Base-by-base conservation (phyloP, 2,888 invertebrate species). In the Pseudococcus viburni region DNA sequence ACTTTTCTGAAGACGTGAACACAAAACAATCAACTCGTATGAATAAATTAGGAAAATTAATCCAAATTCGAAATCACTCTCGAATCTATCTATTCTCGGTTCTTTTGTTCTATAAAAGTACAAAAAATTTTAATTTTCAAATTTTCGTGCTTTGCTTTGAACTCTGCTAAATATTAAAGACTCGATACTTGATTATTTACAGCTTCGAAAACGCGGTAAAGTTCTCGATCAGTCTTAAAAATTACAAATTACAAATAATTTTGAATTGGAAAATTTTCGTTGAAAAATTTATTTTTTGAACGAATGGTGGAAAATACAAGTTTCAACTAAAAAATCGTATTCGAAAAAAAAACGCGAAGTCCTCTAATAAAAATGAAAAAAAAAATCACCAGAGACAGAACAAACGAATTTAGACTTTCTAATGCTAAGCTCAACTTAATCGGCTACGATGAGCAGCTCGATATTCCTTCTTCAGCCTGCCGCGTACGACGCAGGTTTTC, bases 401-500 rank as follows among this genome's bases (percentile, higher is more conserved):
- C 33, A 85, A 4, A n/a, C 42, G 15, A 85, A 26, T 59, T 19
- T 73, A 12, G 68, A 26, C 26, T 6, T 33, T 33, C 68, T 73
- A 59, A 33, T 33, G 8, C 42, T n/a, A 15, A 51, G 12, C 33
- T n/a, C 33, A 17, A 48, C 42, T 90, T 90, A 91, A 90, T 89
- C 90, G 89, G 86, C 89, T 89, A 84, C 88, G 89, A 89, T 91
- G 90, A 48, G 90, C 90, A 77, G 90, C 90, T 89, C 90, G 89
- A 26, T 90, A 90, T 87, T 90, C 91, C 89, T 91, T 90, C 88
- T 90, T 90, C 88, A 90, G 90, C 87, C 91, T 90, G 64, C 90
- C 91, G 22, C 91, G 90, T 17, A 90, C 90, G 86, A 90, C 91
- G 84, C 88, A 90, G 33, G 90, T 93, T 90, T 93, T 94, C 90